A percentile compares a stretch with the other conserved stretches of the same genome.
phyloP scores from a whole-genome alignment of 23 tunicate species.

The Styela plicata region DNA sequence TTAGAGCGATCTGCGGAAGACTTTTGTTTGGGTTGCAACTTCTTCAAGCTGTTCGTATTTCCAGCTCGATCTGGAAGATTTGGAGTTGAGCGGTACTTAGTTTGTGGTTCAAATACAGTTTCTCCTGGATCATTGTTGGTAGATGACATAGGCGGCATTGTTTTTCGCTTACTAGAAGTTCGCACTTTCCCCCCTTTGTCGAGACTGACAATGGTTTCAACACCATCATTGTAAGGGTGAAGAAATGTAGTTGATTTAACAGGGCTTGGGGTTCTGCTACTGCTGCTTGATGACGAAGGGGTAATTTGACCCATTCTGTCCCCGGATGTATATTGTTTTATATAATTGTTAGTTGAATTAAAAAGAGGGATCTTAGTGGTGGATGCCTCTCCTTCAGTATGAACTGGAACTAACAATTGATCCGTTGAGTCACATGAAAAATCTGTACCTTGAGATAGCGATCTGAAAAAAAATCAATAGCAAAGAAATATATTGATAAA shows the following conservation, averaged over 20 bases:
- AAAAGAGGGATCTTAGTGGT: slow-evolving; percentile 38
- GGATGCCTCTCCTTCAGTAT: not conserved
- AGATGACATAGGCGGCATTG: not conserved
- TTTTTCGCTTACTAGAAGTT: slow-evolving; percentile 10
- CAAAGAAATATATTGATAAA: no score
- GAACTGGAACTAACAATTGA: not conserved
- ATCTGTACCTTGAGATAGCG: not conserved
- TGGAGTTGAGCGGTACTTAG: slow-evolving; percentile 4
- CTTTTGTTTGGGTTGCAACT: not conserved
- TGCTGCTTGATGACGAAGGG: not conserved
- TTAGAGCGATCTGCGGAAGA: not conserved
- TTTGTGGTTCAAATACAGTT: not conserved
- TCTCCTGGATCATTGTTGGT: not conserved
- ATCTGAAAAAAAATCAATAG: not conserved
- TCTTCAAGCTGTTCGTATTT: not conserved
- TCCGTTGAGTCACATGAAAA: not conserved
- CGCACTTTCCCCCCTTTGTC: not conserved
- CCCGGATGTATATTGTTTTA: slow-evolving; percentile 17
- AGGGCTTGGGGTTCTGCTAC: not conserved
- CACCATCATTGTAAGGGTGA: not conserved
- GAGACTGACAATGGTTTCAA: not conserved
- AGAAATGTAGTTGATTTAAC: not conserved
- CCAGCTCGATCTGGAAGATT: not conserved
- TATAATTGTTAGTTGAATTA: slow-evolving; percentile 29
- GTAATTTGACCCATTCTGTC: not conserved